phyloP scores from a whole-genome alignment of 2,113 vertebrate species.

The Scophthalmus maximus region DNA sequence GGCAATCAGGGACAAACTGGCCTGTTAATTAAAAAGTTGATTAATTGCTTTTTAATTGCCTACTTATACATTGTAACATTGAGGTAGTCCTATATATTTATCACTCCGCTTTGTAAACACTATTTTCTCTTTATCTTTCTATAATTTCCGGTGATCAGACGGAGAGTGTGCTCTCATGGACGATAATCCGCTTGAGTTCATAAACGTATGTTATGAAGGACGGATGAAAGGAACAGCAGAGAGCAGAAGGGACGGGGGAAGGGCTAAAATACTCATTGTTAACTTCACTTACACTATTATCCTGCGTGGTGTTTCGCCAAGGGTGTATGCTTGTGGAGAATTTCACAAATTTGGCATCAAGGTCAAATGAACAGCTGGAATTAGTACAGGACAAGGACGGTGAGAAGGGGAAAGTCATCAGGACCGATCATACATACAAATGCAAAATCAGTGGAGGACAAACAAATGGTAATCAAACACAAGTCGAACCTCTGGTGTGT shows the following conservation, averaged over 20 bases:
- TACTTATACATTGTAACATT: conserved; percentile 55
- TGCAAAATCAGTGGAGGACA: conserved; percentile 7
- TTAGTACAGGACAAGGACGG: not conserved
- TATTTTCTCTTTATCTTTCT: conserved; percentile 2
- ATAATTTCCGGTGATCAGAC: conserved; percentile 45
- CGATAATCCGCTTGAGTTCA: conserved; percentile 30
- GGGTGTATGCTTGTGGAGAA: not conserved
- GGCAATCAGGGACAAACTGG: conserved; percentile 55
- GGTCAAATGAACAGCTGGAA: conserved; percentile 27
- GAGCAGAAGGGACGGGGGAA: not conserved
- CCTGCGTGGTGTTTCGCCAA: not conserved
- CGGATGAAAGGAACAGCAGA: conserved; percentile 13
- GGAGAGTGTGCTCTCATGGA: conserved; percentile 7
- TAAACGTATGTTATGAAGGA: conserved; percentile 30
- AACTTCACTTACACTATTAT: conserved; percentile 11
- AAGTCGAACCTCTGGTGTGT: conserved; percentile 19
- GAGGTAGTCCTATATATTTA: conserved; percentile 53
- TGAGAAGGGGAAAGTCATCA: not conserved
- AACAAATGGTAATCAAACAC: conserved; percentile 20
- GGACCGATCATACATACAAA: not conserved
- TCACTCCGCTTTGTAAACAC: conserved; percentile 34
- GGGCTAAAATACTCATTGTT: not conserved
- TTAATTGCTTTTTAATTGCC: conserved; percentile 78
- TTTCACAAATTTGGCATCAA: conserved; percentile 31
- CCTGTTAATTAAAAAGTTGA: conserved; percentile 78